phyloP scores from a whole-genome alignment of 2,888 invertebrate species.

The Cremastinae sp. region DNA sequence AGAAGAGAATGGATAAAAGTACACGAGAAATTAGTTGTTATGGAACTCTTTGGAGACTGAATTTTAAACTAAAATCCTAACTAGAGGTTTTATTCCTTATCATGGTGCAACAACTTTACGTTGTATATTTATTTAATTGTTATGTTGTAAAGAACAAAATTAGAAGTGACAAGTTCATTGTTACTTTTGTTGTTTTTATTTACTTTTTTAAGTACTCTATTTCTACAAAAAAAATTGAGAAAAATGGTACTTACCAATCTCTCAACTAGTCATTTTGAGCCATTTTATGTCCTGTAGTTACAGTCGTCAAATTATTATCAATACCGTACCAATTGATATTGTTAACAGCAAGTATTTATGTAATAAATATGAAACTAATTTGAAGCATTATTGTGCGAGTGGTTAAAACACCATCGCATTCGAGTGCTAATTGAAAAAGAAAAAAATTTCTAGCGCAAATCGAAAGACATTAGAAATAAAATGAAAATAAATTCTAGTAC shows the following conservation, averaged over 20 bases:
- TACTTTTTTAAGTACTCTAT: slow-evolving; percentile 44
- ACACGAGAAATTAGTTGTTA: slow-evolving; percentile 59
- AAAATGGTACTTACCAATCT: background rate
- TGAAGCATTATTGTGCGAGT: slow-evolving; percentile 31
- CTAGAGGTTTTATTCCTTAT: slow-evolving; percentile 44
- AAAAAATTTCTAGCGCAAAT: slow-evolving; percentile 32
- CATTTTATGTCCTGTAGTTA: slow-evolving; percentile 37
- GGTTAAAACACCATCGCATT: slow-evolving; percentile 3
- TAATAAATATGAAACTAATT: slow-evolving; percentile 49
- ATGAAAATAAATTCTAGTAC: slow-evolving; percentile 29
- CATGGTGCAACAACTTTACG: slow-evolving; percentile 17
- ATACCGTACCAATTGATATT: slow-evolving; percentile 41
- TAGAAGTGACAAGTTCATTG: background rate
- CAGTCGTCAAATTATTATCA: slow-evolving; percentile 50
- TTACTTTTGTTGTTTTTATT: slow-evolving; percentile 11
- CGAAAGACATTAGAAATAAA: slow-evolving; percentile 20
- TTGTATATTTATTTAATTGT: slow-evolving; percentile 46
- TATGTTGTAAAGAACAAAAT: slow-evolving; percentile 1
- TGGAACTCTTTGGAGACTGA: slow-evolving; percentile 63
- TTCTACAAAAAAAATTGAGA: slow-evolving; percentile 12
- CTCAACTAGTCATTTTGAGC: slow-evolving; percentile 43
- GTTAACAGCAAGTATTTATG: slow-evolving; percentile 55
- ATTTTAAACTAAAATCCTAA: slow-evolving; percentile 53
- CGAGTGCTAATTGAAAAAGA: slow-evolving; percentile 36
- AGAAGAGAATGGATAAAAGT: slow-evolving; percentile 16